Evolutionary conservation across 2,888 invertebrate genomes (phyloP).

Genomic region (Panzeria rudis): DNA sequence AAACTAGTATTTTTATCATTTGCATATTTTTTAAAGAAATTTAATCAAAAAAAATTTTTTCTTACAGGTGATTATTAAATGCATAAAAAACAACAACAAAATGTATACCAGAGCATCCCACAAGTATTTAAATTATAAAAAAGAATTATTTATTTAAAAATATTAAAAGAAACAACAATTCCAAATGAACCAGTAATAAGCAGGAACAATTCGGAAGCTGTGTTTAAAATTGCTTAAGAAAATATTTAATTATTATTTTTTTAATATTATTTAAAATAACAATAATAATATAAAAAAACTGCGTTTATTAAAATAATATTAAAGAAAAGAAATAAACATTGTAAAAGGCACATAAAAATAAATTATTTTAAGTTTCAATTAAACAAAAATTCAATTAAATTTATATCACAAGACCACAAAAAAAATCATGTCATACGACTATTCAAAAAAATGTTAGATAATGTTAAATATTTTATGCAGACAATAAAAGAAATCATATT

Average conservation of each 20-base stretch:
- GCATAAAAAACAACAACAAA: slow-evolving; percentile 23
- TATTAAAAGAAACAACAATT: slow-evolving; percentile 28
- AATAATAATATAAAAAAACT: not conserved
- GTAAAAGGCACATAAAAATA: slow-evolving; percentile 47
- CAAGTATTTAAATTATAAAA: slow-evolving; percentile 58
- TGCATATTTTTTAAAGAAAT: not conserved
- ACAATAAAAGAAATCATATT: not conserved
- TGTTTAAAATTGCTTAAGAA: slow-evolving; percentile 54
- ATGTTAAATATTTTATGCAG: slow-evolving; percentile 21
- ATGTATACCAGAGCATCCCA: slow-evolving; percentile 67
- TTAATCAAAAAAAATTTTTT: not conserved
- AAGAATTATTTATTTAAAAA: slow-evolving; percentile 29
- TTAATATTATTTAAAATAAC: slow-evolving; percentile 22
- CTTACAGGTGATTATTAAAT: slow-evolving; percentile 62
- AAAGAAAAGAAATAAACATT: not conserved
- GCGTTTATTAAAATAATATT: slow-evolving; percentile 21
- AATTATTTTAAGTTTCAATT: slow-evolving; percentile 9
- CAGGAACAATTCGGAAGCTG: slow-evolving; percentile 48
- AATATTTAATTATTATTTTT: slow-evolving; percentile 30
- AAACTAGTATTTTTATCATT: not conserved
- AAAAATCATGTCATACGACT: slow-evolving; percentile 3
- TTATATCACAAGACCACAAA: slow-evolving; percentile 16
- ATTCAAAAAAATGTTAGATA: not conserved
- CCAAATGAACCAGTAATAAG: slow-evolving; percentile 36
- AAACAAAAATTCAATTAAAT: slow-evolving; percentile 1